phyloP scores from a whole-genome alignment of 2,888 invertebrate species.

The Tortricodes alternella region DNA sequence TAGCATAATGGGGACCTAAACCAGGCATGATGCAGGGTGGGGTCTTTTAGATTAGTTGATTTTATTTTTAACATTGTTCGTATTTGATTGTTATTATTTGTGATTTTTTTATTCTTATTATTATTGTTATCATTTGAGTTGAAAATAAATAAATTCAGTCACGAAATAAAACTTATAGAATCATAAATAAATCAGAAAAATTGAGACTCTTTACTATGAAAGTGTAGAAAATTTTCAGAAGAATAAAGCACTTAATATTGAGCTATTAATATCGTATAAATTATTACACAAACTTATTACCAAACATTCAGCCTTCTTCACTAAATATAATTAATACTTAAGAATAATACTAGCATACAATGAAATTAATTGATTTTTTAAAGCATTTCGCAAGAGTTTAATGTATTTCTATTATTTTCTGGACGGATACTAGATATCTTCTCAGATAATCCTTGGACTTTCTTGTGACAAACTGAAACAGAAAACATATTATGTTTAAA shows the following conservation, averaged over 20 bases:
- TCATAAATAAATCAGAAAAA: too few relatives aligned
- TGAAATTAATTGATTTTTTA: slow-evolving; percentile 1
- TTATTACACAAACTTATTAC: slow-evolving; percentile 23
- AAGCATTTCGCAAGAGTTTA: neutral
- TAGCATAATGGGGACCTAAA: too few relatives aligned
- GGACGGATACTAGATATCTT: neutral
- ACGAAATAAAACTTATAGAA: too few relatives aligned
- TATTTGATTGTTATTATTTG: too few relatives aligned
- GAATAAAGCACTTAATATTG: neutral
- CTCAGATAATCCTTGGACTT: neutral
- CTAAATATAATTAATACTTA: slow-evolving; percentile 11
- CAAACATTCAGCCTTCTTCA: slow-evolving; percentile 35
- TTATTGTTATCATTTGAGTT: too few relatives aligned
- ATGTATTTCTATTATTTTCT: too few relatives aligned
- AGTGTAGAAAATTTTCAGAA: neutral
- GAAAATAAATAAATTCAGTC: too few relatives aligned
- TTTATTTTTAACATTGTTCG: too few relatives aligned
- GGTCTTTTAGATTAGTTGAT: too few relatives aligned
- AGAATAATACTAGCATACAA: neutral
- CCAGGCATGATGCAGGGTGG: too few relatives aligned
- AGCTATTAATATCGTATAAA: slow-evolving; percentile 10
- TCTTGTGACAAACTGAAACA: neutral
- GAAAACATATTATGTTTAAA: neutral
- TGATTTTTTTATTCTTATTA: too few relatives aligned
- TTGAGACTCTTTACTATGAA: neutral